A percentile compares a stretch with the other conserved stretches of the same genome.
These are phyloP conservation scores for Labia minor DNA, from an alignment of 2,888 invertebrate genomes.

Conservation along the genomic window DNA sequence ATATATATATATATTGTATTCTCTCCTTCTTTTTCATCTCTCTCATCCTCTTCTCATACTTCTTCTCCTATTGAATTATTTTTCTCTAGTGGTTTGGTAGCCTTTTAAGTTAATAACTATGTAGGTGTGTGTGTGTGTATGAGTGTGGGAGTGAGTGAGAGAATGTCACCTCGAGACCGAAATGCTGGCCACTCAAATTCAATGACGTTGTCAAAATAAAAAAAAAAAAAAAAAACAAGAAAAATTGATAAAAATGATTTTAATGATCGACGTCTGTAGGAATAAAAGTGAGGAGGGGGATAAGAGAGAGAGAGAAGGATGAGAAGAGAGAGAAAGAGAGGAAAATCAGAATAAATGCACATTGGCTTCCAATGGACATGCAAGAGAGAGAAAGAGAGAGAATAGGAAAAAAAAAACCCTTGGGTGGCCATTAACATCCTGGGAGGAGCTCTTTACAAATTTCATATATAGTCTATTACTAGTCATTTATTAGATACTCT, in stretches of 20 bases:
- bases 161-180: constrained; percentile 5
- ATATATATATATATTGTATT: no score
- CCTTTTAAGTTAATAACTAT: constrained; percentile 1
- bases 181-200: background rate
- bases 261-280: background rate
- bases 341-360: background rate
- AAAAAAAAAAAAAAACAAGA: background rate
- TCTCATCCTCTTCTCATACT: background rate
- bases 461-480: background rate
- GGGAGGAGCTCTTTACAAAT: constrained; percentile 3
- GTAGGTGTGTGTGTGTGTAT: background rate
- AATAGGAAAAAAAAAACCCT: background rate
- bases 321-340: background rate
- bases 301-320: background rate
- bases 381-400: no score
- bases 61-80: constrained; percentile 4
- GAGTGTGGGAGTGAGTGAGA: background rate
- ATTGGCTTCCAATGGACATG: no score
- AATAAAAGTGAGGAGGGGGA: no score
- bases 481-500: constrained; percentile 4
- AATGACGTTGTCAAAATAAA: background rate
- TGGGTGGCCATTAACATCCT: constrained; percentile 3
- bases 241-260: constrained; percentile 7
- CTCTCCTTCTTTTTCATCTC: no score
- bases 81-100: background rate